Evolutionary conservation across 2,113 vertebrate species (phyloP).

Genomic region (Maccullochella peelii): DNA sequence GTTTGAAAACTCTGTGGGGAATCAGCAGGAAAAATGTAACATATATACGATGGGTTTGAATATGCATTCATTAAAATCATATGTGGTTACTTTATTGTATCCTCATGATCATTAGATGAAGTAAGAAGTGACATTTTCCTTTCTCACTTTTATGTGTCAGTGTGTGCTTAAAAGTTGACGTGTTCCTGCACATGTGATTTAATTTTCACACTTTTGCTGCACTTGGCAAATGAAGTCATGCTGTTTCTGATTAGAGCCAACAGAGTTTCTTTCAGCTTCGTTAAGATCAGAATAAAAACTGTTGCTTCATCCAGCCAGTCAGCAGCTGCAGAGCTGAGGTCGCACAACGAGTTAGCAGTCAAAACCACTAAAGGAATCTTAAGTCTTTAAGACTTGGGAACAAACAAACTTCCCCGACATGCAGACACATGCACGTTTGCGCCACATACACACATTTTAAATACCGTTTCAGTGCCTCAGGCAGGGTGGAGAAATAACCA

Average conservation of each 20-base stretch:
- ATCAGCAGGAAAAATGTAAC: slow-evolving; percentile 33
- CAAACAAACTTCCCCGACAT: slow-evolving; percentile 7
- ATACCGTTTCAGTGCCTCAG: neutral
- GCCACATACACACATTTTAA: slow-evolving; percentile 16
- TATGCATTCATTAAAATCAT: slow-evolving; percentile 30
- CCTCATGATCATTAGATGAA: slow-evolving; percentile 6
- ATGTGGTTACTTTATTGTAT: slow-evolving; percentile 1
- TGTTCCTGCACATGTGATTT: slow-evolving; percentile 1
- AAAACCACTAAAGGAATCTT: neutral
- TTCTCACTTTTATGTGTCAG: slow-evolving; percentile 15
- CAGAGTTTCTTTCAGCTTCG: neutral
- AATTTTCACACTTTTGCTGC: neutral
- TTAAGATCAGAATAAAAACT: neutral
- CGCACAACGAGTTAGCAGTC: neutral
- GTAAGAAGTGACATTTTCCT: slow-evolving; percentile 32
- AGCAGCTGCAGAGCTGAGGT: neutral
- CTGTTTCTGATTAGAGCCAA: slow-evolving; percentile 22
- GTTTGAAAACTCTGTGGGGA: slow-evolving; percentile 48
- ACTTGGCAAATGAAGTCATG: neutral
- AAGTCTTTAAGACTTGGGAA: slow-evolving; percentile 8
- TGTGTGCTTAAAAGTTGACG: neutral
- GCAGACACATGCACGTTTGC: slow-evolving; percentile 24
- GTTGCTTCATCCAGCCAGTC: neutral
- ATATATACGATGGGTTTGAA: slow-evolving; percentile 1
- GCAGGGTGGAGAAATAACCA: slow-evolving; percentile 46